Base-by-base conservation (phyloP, 2,888 invertebrate species). In the Netelia melanura region DNA sequence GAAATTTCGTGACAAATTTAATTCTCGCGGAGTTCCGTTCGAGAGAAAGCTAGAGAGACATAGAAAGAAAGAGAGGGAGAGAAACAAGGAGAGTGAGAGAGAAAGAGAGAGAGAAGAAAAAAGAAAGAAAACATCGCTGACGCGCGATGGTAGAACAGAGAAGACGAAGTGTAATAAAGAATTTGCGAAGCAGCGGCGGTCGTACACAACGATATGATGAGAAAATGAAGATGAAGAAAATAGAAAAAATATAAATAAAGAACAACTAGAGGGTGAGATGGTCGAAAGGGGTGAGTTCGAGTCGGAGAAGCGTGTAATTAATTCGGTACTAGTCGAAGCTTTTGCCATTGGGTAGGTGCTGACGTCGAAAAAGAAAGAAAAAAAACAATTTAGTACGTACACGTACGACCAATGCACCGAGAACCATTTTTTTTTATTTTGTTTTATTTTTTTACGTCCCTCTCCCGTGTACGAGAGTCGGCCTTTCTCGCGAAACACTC, bases 1-100 rank as follows among this genome's bases (percentile, higher is more conserved):
- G 82, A 82, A 87, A 84, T 79, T 87, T 86, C 86, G 83, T 83
- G 85, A 83, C 78, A 86, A 83, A 86, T 83, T 83, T 81, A 80
- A 83, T 86, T 83, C 78, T 78, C 78, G 64, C 64, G 17, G 38
- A 68, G 77, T 21, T 61, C 9, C 17, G 11, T 17, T 17, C 17
- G 54, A 48, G 30, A 74, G 23, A 25, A 44, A 30, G 58, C 2
- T 25, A 56, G 25, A 70, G 43, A 72, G 17, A 17, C 17, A 17
- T 17, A 17, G 17, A 0, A 17, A 17, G 17, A 17, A 17, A 17
- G 17, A 17, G 17, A 17, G 17, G 0, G 17, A 17, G 17, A 17
- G 17, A 17, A 17, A 17, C 17, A 17, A 17, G 17, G 52, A 17
- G n/a, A 48, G 67, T 52, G 25, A 17, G 61, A 67, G 58, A 68